Conservation (phyloP, 2,797 vertebrate genomes). For the Pantherophis alleghaniensis region DNA sequence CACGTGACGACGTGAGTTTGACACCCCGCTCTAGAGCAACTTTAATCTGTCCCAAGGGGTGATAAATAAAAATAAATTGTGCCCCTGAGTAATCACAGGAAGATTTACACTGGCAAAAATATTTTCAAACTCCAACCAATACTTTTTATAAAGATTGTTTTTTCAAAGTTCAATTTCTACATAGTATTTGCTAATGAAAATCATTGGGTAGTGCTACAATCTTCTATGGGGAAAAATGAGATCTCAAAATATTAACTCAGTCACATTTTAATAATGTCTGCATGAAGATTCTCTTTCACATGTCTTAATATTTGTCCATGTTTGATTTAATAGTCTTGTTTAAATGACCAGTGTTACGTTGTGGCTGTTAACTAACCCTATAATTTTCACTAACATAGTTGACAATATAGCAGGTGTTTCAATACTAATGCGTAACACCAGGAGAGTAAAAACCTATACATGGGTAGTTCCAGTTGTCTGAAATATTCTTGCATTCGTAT, state of each 20-base stretch:
- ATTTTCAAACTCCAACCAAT: not conserved
- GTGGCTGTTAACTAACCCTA: conserved; percentile 52
- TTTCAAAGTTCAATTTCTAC: not conserved
- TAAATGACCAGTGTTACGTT: not conserved
- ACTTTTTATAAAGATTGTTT: not conserved
- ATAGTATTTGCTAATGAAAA: not conserved
- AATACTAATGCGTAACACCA: conserved; percentile 11
- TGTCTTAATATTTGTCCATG: conserved; percentile 14
- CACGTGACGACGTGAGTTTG: too few species aligned
- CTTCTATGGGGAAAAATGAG: not conserved
- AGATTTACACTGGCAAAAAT: not conserved
- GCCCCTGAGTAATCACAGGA: not conserved
- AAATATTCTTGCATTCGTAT: not conserved
- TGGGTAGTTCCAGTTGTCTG: not conserved
- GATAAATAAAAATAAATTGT: not conserved
- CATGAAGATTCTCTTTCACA: not conserved
- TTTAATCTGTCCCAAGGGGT: not conserved
- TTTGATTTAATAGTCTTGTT: conserved; percentile 27
- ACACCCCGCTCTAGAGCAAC: not conserved
- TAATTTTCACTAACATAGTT: conserved; percentile 50
- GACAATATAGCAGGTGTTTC: conserved; percentile 15
- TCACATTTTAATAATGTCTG: not conserved
- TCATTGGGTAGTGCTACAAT: not conserved
- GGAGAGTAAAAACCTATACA: not conserved
- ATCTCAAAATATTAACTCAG: not conserved